Evolutionary conservation across 1,140 invertebrate genomes (phyloP).

Genomic region (Holcopasites calliopsidis): DNA sequence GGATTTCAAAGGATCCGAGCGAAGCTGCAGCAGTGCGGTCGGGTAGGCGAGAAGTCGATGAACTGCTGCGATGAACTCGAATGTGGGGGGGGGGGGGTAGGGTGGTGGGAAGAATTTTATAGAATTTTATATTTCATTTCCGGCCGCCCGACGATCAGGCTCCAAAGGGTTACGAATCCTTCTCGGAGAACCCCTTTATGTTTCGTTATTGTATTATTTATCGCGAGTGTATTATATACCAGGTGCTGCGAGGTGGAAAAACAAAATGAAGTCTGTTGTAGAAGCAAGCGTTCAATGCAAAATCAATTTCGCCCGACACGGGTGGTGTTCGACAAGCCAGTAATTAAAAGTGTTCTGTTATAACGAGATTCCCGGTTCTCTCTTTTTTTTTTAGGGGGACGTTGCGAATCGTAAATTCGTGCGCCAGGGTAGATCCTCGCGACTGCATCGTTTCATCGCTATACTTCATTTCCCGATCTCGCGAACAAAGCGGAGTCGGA

Average conservation of each 20-base stretch:
- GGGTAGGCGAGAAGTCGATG: slow-evolving; percentile 9
- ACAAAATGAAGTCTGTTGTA: no score
- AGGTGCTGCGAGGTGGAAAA: no score
- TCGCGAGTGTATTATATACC: neutral
- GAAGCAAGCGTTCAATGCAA: neutral
- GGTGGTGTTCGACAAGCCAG: neutral
- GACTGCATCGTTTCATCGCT: slow-evolving; percentile 41
- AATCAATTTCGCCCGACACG: neutral
- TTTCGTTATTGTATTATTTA: neutral
- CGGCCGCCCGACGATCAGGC: slow-evolving; percentile 1
- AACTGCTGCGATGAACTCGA: neutral
- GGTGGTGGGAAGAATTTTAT: no score
- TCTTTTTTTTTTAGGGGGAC: neutral
- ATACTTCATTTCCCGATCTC: slow-evolving; percentile 62
- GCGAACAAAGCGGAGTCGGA: slow-evolving; percentile 58
- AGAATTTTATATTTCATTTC: slow-evolving; percentile 35
- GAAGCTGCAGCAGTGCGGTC: neutral
- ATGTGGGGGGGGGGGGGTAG: no score
- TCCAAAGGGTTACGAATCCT: slow-evolving; percentile 4
- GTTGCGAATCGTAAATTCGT: neutral
- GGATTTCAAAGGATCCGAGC: slow-evolving; percentile 1
- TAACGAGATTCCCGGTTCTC: neutral
- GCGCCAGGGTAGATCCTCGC: neutral
- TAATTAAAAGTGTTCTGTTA: neutral
- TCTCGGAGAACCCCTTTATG: neutral